These are phyloP conservation scores for Macaca mulatta DNA, from an alignment of 2,113 vertebrate species.

Conservation along the genomic window DNA sequence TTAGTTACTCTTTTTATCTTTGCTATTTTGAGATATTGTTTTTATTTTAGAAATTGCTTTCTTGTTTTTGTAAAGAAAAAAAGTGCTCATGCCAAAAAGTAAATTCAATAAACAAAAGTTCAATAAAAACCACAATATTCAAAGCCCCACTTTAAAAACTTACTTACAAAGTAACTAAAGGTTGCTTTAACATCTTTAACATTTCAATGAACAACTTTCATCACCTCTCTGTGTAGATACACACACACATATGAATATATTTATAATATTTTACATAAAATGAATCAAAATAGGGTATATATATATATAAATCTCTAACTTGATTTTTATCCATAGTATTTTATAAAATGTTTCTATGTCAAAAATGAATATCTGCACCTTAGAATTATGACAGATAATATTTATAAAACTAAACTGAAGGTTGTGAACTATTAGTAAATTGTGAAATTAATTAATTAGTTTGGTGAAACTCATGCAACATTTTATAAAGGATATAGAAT, in stretches of 20 bases:
- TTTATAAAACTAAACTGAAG: background rate
- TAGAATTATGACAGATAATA: background rate
- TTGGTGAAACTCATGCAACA: background rate
- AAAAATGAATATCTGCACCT: background rate
- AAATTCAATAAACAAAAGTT: background rate
- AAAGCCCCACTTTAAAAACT: background rate
- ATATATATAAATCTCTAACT: background rate
- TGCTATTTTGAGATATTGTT: background rate
- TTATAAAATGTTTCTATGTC: background rate
- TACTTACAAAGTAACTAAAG: background rate
- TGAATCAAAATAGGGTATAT: background rate
- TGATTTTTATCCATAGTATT: background rate
- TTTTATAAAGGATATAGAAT: background rate
- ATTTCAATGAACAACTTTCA: background rate
- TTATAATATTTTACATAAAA: background rate
- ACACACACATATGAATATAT: background rate
- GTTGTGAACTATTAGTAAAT: background rate
- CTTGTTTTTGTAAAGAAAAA: background rate
- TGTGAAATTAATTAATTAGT: background rate
- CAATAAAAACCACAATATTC: background rate
- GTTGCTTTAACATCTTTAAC: background rate
- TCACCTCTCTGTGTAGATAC: background rate
- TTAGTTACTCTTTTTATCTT: background rate
- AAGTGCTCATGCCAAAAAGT: background rate
- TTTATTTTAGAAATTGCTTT: background rate